Evolutionary conservation across 2,797 vertebrate genomes (phyloP), one percentile per base, ranked within the genome.

Genomic region (Melanotaenia pygmaea): DNA sequence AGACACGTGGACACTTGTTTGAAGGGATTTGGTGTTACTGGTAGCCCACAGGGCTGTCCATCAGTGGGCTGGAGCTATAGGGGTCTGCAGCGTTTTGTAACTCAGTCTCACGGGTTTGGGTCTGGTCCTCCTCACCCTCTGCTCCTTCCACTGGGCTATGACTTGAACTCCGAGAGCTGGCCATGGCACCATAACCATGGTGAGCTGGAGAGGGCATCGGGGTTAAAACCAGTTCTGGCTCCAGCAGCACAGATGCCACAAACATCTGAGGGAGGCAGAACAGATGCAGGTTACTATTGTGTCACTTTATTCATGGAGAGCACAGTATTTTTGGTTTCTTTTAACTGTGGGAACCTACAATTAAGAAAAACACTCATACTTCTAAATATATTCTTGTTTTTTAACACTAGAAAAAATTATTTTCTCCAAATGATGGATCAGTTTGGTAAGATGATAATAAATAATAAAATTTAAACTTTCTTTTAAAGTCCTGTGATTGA

Each of bases 111-210:
- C n/a, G 80, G 28, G 89, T 93, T 72, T 82, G 82, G 70, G 67
- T 20, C 2, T 94, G 94, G 78, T 95, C 95, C 1, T 88, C 93
- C 7, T 95, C 95, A 1, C 93, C 92, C 37, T 93, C 94, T 0
- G 85, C 89, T 54, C 74, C 89, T 40, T 87, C 91, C 5, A 79
- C 91, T 0, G 91, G 91, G 0, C 88, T 84, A 35, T 91, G 93
- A 0, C 77, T 92, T 16, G 95, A 94, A 82, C 96, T 95, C 59
- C 94, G 93, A 67, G 95, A 94, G 78, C 93, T 96, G 80, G 94
- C 95, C 94, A 99, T 96, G 76, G 97, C 94, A 35, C 98, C 98
- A 0, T 99, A 99, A 79, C 95, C 95, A 81, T 97, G 96, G 91
- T 97, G 97, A 1, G 96, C 96, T 0, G 97, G 98, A 64, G 98